Base-by-base conservation (phyloP, 2,113 vertebrate genomes). In the Corythaixoides concolor region DNA sequence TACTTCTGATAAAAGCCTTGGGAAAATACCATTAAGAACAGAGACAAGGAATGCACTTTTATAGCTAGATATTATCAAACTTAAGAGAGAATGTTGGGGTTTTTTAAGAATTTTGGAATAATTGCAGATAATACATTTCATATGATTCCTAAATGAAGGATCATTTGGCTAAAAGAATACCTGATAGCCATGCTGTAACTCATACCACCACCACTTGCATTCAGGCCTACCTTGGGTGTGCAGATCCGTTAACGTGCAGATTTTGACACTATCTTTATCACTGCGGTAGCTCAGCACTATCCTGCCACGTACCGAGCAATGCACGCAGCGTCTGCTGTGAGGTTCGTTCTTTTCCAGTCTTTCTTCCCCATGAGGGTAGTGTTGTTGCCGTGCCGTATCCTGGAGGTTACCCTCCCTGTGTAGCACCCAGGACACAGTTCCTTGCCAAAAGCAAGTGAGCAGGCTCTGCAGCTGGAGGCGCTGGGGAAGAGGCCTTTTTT, bases 141-240 rank as follows among this genome's bases (percentile, higher is more conserved):
- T 49, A 15, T 49, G 43, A 50, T 70, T 89, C 58, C 47, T 30
- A 52, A 67, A 22, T 11, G 80, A 37, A 55, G 66, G 60, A 4
- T 47, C 15, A 3, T 32, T 2, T 75, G n/a, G 49, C 52, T 37
- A 24, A 56, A 64, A 35, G 56, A 74, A 27, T 5, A 27, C 26
- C 22, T 15, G 22, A 27, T 19, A 66, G 53, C 68, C 45, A 7
- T 23, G 37, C 27, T 39, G 0, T n/a, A 49, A 37, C 35, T 49
- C 0, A 0, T 58, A 47, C 33, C 28, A 28, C 7, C 13, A 15
- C 12, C 0, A 0, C 67, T 53, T 37, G 53, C 49, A 58, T 15
- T 5, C 73, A 23, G 53, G 28, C n/a, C 15, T 39, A 12, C 58
- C 62, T 39, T 8, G 30, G 58, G 30, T 22, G 35, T 13, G 24